Percentiles rank a stretch among this genome's conserved stretches.
phyloP scores from a whole-genome alignment of 2,888 invertebrate species.

The Meganola albula region DNA sequence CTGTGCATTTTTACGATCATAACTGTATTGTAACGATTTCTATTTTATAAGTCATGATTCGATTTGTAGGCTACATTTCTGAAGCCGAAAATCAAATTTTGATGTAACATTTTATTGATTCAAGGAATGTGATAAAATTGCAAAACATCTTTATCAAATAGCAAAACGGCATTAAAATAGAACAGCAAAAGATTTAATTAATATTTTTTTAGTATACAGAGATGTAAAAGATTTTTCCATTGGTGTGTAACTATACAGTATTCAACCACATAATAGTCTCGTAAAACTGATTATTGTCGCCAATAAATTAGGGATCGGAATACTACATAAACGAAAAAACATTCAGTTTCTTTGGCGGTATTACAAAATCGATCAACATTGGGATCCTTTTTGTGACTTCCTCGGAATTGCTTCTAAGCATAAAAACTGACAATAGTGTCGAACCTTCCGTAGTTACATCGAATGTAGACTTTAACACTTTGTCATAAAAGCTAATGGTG shows the following conservation, averaged over 20 bases:
- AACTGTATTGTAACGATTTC: constrained; percentile 36
- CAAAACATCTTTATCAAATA: too few relatives aligned
- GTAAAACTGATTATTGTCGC: constrained; percentile 26
- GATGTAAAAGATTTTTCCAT: too few relatives aligned
- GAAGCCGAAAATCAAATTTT: neutral
- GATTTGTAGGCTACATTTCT: constrained; percentile 27
- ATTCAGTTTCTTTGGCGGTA: constrained; percentile 45
- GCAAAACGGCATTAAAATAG: too few relatives aligned
- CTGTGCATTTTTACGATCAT: constrained; percentile 37
- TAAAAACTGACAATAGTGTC: constrained; percentile 28
- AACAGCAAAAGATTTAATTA: too few relatives aligned
- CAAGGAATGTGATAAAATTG: neutral
- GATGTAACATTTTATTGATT: constrained; percentile 4
- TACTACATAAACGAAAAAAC: constrained; percentile 27
- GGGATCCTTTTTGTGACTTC: constrained; percentile 54
- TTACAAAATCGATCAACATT: constrained; percentile 50
- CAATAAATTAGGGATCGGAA: constrained; percentile 32
- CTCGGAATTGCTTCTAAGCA: constrained; percentile 45
- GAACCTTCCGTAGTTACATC: constrained; percentile 1
- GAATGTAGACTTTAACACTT: constrained; percentile 16
- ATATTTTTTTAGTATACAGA: too few relatives aligned
- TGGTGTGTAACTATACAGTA: too few relatives aligned
- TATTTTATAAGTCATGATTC: constrained; percentile 28
- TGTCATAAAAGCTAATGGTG: constrained; percentile 8
- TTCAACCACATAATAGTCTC: too few relatives aligned